Evolutionary conservation across 2,797 vertebrate genomes (phyloP).

Genomic region (Xiphophorus birchmanni): DNA sequence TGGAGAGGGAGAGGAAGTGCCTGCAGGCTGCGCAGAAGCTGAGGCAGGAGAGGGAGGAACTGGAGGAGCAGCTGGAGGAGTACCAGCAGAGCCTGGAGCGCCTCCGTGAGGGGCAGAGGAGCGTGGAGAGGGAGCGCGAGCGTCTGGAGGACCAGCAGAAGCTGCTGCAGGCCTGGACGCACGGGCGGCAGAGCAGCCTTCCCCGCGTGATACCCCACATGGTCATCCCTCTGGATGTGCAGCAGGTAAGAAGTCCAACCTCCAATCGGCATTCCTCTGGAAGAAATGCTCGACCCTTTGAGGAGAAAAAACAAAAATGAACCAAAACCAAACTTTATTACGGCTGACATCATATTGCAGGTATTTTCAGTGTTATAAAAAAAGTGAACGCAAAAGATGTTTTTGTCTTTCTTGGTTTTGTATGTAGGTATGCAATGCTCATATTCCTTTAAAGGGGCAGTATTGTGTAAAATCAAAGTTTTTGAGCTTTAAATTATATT

Average conservation of each 20-base stretch:
- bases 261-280: background rate
- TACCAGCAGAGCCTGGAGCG: slow-evolving; percentile 91
- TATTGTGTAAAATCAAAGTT: too few relatives aligned
- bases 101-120: slow-evolving; percentile 88
- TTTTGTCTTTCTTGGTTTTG: too few relatives aligned
- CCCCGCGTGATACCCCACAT: slow-evolving; percentile 70
- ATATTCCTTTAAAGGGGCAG: too few relatives aligned
- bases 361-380: too few relatives aligned
- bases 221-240: slow-evolving; percentile 74
- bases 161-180: slow-evolving; percentile 81
- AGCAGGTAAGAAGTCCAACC: slow-evolving; percentile 51
- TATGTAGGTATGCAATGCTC: too few relatives aligned
- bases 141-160: slow-evolving; percentile 75
- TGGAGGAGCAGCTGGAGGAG: slow-evolving; percentile 86
- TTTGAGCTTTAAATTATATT: too few relatives aligned
- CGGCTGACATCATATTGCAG: too few relatives aligned
- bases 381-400: too few relatives aligned
- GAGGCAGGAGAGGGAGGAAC: slow-evolving; percentile 71
- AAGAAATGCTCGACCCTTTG: slow-evolving; percentile 27
- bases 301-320: too few relatives aligned
- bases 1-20: slow-evolving; percentile 83
- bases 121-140: slow-evolving; percentile 85
- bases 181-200: slow-evolving; percentile 80
- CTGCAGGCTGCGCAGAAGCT: slow-evolving; percentile 80
- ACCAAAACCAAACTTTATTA: too few relatives aligned